Evolutionary conservation across 2,797 vertebrate species (phyloP), one percentile per base, ranked within the genome.

Genomic region (Sandelia bainsii): DNA sequence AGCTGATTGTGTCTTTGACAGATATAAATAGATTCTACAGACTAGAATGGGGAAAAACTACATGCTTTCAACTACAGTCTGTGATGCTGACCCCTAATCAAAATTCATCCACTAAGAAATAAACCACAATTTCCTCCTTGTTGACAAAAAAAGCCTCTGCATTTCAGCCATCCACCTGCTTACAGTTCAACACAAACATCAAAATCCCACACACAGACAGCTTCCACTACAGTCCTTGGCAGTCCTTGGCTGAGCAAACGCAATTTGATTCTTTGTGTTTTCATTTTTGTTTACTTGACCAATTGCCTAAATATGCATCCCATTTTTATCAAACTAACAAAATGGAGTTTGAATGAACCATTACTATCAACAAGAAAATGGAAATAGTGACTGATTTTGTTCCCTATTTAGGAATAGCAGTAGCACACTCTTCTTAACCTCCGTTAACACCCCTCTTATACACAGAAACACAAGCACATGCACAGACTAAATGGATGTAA

Each of bases 381-480:
- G 11, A 58, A 62, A 72, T n/a, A 69, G 54, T 45, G 40, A 23
- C 17, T 16, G 48, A 27, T 64, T 76, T 61, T 62, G n/a, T 72
- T 79, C 23, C n/a, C n/a, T 60, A 66, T 81, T 84, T 58, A 79
- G 53, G 22, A 56, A 65, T 48, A 62, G 52, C 60, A 66, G 11
- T 53, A 34, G 3, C 6, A 29, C 25, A 25, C 32, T 34, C 32
- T 34, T 34, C 8, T 34, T 34, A 34, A 29, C 27, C 27, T 29
- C 27, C 6, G 27, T 29, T 29, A 29, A 10, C 32, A 34, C 8
- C 10, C 1, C 32, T 10, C 32, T 10, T 34, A 34, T 10, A 34
- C 32, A 34, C 32, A 34, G 32, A 34, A 34, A 34, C 32, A 34
- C 32, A 34, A 34, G 32, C 32, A 34, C 32, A 34, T 2, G 32